These are phyloP conservation scores for Aphaenogaster rudis DNA, from an alignment of 1,140 invertebrate genomes.

Conservation along the genomic window DNA sequence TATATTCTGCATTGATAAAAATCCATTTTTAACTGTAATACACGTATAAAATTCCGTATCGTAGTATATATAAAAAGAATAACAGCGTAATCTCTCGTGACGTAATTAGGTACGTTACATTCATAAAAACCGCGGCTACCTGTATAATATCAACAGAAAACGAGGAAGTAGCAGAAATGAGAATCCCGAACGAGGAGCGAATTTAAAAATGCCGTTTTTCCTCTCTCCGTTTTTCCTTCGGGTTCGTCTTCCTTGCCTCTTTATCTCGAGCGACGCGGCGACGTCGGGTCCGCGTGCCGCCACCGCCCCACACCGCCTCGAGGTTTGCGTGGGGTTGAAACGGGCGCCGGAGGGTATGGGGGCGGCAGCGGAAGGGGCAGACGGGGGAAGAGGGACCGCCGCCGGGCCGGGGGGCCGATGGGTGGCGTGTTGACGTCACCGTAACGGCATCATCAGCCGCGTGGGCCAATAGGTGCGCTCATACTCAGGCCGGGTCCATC, in stretches of 20 bases:
- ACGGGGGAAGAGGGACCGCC: slow-evolving; percentile 24
- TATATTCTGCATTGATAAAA: not conserved
- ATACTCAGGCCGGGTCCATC: slow-evolving; percentile 78
- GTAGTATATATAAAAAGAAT: not conserved
- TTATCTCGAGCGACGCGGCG: not conserved
- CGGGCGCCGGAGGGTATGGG: slow-evolving; percentile 42
- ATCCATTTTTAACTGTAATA: not conserved
- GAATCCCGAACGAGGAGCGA: not conserved
- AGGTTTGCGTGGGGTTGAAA: slow-evolving; percentile 63
- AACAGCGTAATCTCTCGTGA: not conserved
- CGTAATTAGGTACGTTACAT: not conserved
- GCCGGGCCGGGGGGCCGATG: slow-evolving; percentile 66
- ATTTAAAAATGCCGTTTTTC: not conserved
- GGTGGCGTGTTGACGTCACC: slow-evolving; percentile 81
- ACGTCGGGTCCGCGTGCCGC: slow-evolving; percentile 57
- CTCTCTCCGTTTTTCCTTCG: not conserved
- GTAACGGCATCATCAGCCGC: slow-evolving; percentile 80
- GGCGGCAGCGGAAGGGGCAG: slow-evolving; percentile 29
- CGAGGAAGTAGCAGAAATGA: not conserved
- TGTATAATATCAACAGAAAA: not conserved
- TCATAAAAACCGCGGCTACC: not conserved
- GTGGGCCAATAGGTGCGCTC: slow-evolving; percentile 80
- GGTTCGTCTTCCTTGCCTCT: not conserved
- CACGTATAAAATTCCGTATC: not conserved
- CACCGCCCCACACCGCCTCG: slow-evolving; percentile 52